These are phyloP conservation scores for Australoheros scitulus DNA, from an alignment of 2,113 vertebrate genomes.

Conservation along the genomic window DNA sequence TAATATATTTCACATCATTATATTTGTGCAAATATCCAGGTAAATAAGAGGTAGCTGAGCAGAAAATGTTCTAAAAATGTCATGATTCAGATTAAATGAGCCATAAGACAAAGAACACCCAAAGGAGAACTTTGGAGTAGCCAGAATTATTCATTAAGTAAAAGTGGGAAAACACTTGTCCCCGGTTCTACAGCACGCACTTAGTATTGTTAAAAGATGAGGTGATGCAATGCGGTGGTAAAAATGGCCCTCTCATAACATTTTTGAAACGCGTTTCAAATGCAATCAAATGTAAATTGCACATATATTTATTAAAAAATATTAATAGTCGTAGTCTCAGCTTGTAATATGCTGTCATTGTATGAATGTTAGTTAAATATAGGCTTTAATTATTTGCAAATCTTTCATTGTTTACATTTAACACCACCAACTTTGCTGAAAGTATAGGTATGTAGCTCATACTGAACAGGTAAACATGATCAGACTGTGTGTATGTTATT, in stretches of 20 bases:
- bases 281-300: no score
- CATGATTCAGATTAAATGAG: neutral
- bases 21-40: neutral
- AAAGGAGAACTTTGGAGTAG: neutral
- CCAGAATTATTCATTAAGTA: neutral
- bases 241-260: no score
- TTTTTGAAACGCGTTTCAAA: no score
- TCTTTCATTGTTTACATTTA: neutral
- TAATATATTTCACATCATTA: no score
- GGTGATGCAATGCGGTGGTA: no score
- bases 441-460: neutral
- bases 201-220: rapidly evolving
- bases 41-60: rapidly evolving
- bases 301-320: neutral
- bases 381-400: neutral
- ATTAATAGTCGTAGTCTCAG: neutral
- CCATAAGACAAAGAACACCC: neutral
- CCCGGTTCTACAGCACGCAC: no score
- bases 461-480: neutral
- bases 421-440: neutral
- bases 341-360: neutral
- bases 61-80: no score
- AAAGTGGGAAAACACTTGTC: neutral
- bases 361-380: neutral
- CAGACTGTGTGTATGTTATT: neutral